Evolutionary conservation across 2,113 vertebrate genomes (phyloP), one percentile per base, ranked within the genome.

Genomic region (Oreochromis aureus): DNA sequence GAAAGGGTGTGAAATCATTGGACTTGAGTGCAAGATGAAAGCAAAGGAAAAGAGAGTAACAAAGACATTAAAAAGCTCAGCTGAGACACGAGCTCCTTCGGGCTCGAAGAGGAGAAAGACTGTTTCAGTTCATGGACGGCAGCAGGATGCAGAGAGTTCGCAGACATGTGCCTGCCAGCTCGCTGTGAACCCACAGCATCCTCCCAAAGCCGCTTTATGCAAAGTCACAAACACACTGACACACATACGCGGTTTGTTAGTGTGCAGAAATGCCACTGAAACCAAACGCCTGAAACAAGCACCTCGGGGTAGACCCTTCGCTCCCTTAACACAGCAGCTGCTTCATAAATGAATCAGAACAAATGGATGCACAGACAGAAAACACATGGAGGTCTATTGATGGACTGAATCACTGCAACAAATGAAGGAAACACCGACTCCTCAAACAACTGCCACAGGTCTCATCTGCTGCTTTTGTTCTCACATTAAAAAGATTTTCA

Each of bases 261-360:
- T 32, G 84, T 36, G 27, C 10, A 80, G n/a, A 61, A 24, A 55
- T 59, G 78, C 82, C 39, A 46, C 46, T 73, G 27, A 89, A 90
- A 69, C 7, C 58, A 53, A 24, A 81, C 0, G 3, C 22, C 76
- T 39, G 36, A 90, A 83, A 86, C 51, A 16, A 71, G 63, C 61
- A 83, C 84, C 19, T 83, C 18, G 1, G 59, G 79, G 10, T 53
- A 19, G 41, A 78, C 16, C 56, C 63, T 36, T 81, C 16, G 5
- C 18, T 80, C 13, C 12, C 41, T 71, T 63, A 66, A 32, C 46
- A 32, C 66, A 82, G 87, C 82, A 83, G 90, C 88, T 82, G 86
- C n/a, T 90, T 81, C 58, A 58, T 80, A 88, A 71, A 55, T 86
- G 81, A 88, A 73, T 87, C 32, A 87, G 39, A 88, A 89, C 55